Conservation (phyloP, 2,888 invertebrate species). For the Isoperla grammatica region DNA sequence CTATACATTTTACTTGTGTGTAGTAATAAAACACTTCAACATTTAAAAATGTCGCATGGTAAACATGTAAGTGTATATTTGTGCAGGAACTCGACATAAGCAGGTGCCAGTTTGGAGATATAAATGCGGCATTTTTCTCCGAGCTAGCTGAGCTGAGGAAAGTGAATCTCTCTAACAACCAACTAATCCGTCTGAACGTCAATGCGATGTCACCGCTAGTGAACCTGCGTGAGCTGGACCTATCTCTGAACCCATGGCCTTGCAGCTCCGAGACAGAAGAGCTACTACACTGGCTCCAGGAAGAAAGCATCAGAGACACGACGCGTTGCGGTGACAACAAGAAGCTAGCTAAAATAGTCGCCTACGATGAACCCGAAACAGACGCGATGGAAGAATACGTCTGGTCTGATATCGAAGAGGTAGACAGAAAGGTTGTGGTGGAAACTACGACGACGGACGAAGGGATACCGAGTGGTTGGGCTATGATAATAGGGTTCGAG, state of each 20-base stretch:
- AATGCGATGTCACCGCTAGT: constrained; percentile 47
- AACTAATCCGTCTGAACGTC: constrained; percentile 49
- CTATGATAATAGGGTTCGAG: constrained; percentile 21
- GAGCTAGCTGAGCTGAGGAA: constrained; percentile 51
- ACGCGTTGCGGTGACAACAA: constrained; percentile 47
- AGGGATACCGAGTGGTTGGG: constrained; percentile 23
- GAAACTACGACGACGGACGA: constrained; percentile 6
- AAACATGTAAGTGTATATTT: constrained; percentile 11
- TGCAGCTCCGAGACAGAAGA: constrained; percentile 48
- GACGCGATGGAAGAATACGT: constrained; percentile 12
- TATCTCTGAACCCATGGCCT: constrained; percentile 52
- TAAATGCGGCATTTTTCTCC: constrained; percentile 49
- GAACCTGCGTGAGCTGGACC: constrained; percentile 48
- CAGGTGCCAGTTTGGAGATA: constrained; percentile 52
- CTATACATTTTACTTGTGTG: no score
- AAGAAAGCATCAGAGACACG: constrained; percentile 45
- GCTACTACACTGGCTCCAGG: constrained; percentile 45
- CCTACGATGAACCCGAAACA: constrained; percentile 33
- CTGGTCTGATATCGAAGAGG: constrained; percentile 20
- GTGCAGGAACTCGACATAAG: constrained; percentile 54
- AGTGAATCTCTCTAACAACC: constrained; percentile 57
- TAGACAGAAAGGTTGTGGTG: constrained; percentile 32
- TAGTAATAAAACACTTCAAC: no score
- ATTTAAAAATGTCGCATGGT: no score
- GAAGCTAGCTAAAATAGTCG: constrained; percentile 44